Evolutionary conservation across 2,888 invertebrate species (phyloP).

Genomic region (Amphimallon solstitiale): DNA sequence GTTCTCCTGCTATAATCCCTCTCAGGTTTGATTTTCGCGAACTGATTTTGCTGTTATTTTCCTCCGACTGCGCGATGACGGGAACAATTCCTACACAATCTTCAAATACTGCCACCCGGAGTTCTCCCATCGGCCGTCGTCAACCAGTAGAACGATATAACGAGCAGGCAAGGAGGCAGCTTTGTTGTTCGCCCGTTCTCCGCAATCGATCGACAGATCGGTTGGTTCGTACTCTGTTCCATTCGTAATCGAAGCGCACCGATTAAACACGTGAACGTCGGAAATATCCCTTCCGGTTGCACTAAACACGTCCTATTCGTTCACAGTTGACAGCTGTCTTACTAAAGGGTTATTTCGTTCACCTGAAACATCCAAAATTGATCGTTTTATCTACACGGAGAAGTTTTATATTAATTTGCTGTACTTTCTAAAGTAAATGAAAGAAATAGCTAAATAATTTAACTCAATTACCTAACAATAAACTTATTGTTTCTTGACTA

Average conservation of each 20-base stretch:
- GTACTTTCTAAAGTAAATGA: no score
- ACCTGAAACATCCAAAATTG: conserved; percentile 15
- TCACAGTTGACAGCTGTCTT: conserved; percentile 31
- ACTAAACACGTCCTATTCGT: conserved; percentile 31
- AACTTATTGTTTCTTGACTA: no score
- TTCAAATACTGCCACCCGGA: conserved; percentile 26
- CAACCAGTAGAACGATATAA: conserved; percentile 31
- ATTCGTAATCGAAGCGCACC: conserved; percentile 29
- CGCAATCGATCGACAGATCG: conserved; percentile 23
- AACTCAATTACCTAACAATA: no score
- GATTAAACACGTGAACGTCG: conserved; percentile 34
- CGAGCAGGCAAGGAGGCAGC: conserved; percentile 15
- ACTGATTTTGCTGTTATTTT: conserved; percentile 34
- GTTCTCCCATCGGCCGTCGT: conserved; percentile 30
- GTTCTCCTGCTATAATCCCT: conserved; percentile 22
- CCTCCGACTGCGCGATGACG: conserved; percentile 29
- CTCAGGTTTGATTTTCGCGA: conserved; percentile 31
- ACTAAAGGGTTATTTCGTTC: conserved; percentile 10
- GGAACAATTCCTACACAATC: conserved; percentile 28
- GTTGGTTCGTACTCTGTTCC: neutral
- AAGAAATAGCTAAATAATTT: no score
- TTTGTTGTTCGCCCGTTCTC: conserved; percentile 22
- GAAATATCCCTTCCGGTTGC: conserved; percentile 33
- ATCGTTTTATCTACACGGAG: neutral
- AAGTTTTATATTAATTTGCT: no score